Evolutionary conservation across 2,888 invertebrate species (phyloP), one percentile per base, ranked within the genome.

Genomic region (Plebejus anna): DNA sequence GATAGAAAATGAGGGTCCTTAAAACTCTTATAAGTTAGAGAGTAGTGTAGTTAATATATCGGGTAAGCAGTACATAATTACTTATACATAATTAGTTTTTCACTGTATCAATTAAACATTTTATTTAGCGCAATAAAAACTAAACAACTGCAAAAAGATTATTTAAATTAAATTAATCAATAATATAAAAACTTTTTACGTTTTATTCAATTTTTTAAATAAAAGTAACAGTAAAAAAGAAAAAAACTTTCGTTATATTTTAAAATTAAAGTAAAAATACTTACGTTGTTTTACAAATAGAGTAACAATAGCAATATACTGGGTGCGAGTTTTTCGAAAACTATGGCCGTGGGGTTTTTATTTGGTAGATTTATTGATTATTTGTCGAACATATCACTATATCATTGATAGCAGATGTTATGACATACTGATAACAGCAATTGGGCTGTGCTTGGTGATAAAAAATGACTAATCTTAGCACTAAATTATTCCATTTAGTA

Each of bases 361-460:
- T 72, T 72, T 72, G 72, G 72, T 22, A 42, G 13, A 72, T 51
- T 28, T 47, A 51, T 51, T 47, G 72, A 47, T 47, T 72, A 38
- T 28, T 47, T 72, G 72, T 47, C 51, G 5, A 47, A 22, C n/a
- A 70, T 28, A 72, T 72, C 47, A 22, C 22, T 9, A 70, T 47
- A 51, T 72, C 72, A 28, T 28, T 11, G 51, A 72, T 72, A 72
- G 51, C 47, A 13, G 9, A 28, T 42, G 1, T 28, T 51, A 51
- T 47, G 72, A 13, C 22, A 47, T 72, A 0, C 16, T 71, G 71
- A 71, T 71, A 47, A 71, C 2, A n/a, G n/a, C 7, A 42, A 72
- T 28, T 13, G 47, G 22, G 47, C 72, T 4, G 22, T 28, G 22
- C 51, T 72, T 28, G 11, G 6, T 28, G 47, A 72, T 47, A 47